Conservation (phyloP, 1,140 invertebrate genomes). For the Zaprionus capensis region DNA sequence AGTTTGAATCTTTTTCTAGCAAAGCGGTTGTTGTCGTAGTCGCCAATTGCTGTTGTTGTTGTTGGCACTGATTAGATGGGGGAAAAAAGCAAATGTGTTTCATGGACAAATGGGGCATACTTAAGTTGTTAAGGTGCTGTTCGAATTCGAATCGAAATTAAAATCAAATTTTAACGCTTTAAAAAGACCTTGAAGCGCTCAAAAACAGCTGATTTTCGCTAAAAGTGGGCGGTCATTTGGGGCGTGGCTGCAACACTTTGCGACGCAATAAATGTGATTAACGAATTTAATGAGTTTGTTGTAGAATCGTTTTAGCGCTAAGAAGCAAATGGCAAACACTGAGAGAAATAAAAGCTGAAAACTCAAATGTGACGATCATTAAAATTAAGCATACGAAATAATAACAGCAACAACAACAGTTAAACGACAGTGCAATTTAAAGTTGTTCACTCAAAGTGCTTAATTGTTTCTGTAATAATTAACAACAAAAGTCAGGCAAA, state of each 20-base stretch:
- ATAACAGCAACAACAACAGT: slow-evolving; percentile 55
- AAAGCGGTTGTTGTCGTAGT: slow-evolving; percentile 8
- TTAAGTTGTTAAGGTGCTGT: slow-evolving; percentile 10
- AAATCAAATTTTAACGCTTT: slow-evolving; percentile 35
- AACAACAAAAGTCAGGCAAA: slow-evolving; percentile 61
- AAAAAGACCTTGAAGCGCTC: slow-evolving; percentile 49
- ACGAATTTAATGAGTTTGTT: slow-evolving; percentile 77
- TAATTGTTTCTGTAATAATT: slow-evolving; percentile 80
- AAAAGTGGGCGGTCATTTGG: slow-evolving; percentile 45
- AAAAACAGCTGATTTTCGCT: slow-evolving; percentile 66
- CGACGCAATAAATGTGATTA: slow-evolving; percentile 77
- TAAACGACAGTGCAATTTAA: slow-evolving; percentile 73
- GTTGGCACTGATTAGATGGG: slow-evolving; percentile 9
- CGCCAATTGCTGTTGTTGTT: slow-evolving; percentile 1
- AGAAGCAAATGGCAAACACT: slow-evolving; percentile 37
- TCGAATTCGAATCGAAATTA: slow-evolving; percentile 48
- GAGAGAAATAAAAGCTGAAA: slow-evolving; percentile 18
- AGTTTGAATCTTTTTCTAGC: slow-evolving; percentile 10
- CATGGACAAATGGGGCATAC: slow-evolving; percentile 42
- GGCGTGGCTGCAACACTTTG: slow-evolving; percentile 50
- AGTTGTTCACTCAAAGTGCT: slow-evolving; percentile 69
- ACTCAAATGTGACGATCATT: slow-evolving; percentile 66
- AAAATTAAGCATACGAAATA: slow-evolving; percentile 68
- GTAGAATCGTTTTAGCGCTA: slow-evolving; percentile 69
- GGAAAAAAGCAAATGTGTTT: slow-evolving; percentile 47